Conservation (phyloP, 2,797 vertebrate species). For the Threskiornis aethiopicus region DNA sequence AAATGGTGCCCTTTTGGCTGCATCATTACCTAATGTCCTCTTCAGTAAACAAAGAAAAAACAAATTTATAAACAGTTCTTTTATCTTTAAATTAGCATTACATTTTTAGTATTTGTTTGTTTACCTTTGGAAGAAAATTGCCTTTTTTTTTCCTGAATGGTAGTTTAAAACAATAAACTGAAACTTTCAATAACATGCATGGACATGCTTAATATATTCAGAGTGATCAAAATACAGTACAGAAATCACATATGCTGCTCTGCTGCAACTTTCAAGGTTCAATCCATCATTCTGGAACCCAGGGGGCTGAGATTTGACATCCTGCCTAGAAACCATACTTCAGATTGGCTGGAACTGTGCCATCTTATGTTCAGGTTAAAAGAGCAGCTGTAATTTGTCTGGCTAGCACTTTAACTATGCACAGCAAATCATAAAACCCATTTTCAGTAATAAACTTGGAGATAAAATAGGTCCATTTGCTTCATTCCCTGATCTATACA, state of each 20-base stretch:
- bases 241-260: slow-evolving; percentile 67
- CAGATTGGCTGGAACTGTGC: slow-evolving; percentile 72
- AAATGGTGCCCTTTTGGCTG: neutral
- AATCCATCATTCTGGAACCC: slow-evolving; percentile 70
- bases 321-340: slow-evolving; percentile 67
- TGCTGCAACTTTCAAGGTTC: slow-evolving; percentile 68
- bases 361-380: slow-evolving; percentile 77
- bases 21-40: neutral
- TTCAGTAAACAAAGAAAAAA: neutral
- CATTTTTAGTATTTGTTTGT: neutral
- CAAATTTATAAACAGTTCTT: neutral
- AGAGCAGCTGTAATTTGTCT: slow-evolving; percentile 76
- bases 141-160: neutral
- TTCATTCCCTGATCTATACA: slow-evolving; percentile 44
- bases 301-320: slow-evolving; percentile 68
- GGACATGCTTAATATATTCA: slow-evolving; percentile 61
- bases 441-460: slow-evolving; percentile 67
- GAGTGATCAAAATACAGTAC: slow-evolving; percentile 60
- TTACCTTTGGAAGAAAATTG: neutral
- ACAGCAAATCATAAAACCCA: slow-evolving; percentile 63
- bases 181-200: slow-evolving; percentile 4
- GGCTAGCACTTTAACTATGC: slow-evolving; percentile 67
- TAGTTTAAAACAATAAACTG: neutral
- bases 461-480: slow-evolving; percentile 50
- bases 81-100: neutral